Evolutionary conservation across 2,888 invertebrate genomes (phyloP), one percentile per base, ranked within the genome.

Genomic region (Vandiemenella viatica): DNA sequence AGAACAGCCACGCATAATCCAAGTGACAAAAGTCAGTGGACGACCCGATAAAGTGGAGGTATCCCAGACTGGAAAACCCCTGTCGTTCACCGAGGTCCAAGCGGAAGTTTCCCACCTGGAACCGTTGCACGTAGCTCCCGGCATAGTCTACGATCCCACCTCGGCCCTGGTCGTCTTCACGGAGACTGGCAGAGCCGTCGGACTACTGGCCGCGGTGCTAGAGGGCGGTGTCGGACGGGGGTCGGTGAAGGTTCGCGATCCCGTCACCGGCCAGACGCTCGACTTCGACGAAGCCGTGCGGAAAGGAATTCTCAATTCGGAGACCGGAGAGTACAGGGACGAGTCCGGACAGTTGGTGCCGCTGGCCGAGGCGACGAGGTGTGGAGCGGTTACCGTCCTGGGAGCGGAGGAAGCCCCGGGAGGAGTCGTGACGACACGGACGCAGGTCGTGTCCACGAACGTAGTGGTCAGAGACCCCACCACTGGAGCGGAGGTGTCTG

Each of bases 61-160:
- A 21, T 78, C 80, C 1, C 74, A 76, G 42, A 63, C 68, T 5
- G 37, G 51, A 41, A 26, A 26, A n/a, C 65, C 70, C 16, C 70
- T 71, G 5, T 62, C 64, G 15, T 73, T 72, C 55, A 66, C 63
- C 2, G 70, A 72, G 62, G 64, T 76, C 7, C 70, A 72, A 42
- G 66, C 67, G 37, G 63, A 62, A 41, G 20, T 44, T 7, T 49
- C 38, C 22, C 48, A 53, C 17, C 68, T 75, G 55, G 81, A 84
- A 63, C 85, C 84, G 0, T 67, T 87, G 8, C 80, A 83, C 67
- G 74, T 87, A 45, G 70, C 74, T 21, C 77, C 79, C 1, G 84
- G 83, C 6, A 70, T 83, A 4, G 83, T 85, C 54, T 87, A 81
- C 62, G 85, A 88, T 65, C 86, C 88, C 0, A 73, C 79, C 1